Evolutionary conservation across 2,797 vertebrate genomes (phyloP).

Genomic region (Molossus molossus): DNA sequence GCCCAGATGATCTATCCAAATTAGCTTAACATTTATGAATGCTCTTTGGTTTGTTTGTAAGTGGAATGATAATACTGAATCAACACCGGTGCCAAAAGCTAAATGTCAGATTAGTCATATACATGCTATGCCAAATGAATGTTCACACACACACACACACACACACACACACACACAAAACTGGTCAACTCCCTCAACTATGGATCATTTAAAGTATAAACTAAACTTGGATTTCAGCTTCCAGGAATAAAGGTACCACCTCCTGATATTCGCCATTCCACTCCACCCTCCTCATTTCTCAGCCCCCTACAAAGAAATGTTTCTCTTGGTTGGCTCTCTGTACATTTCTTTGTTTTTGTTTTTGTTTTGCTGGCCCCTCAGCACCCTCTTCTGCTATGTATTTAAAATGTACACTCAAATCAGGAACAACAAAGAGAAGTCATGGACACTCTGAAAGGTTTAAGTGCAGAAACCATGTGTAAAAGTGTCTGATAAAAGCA

Average conservation of each 20-base stretch:
- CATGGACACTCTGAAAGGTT: slow-evolving; percentile 34
- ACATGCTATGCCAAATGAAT: slow-evolving; percentile 71
- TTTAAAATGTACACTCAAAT: slow-evolving; percentile 30
- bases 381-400: slow-evolving; percentile 27
- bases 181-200: slow-evolving; percentile 64
- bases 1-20: slow-evolving; percentile 75
- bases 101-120: slow-evolving; percentile 84
- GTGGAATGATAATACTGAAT: slow-evolving; percentile 75
- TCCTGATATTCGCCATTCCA: background rate
- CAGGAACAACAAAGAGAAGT: slow-evolving; percentile 25
- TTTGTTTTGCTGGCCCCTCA: background rate
- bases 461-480: slow-evolving; percentile 31
- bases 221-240: slow-evolving; percentile 68
- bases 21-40: slow-evolving; percentile 83
- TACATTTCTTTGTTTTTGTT: slow-evolving; percentile 8
- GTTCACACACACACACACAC: slow-evolving; percentile 59
- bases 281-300: background rate
- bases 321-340: slow-evolving; percentile 23
- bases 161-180: slow-evolving; percentile 67
- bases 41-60: slow-evolving; percentile 82
- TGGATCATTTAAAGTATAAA: slow-evolving; percentile 72
- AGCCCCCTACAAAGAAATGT: background rate
- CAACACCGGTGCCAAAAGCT: slow-evolving; percentile 78
- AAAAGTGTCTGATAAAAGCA: slow-evolving; percentile 51
- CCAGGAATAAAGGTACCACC: slow-evolving; percentile 65